Percentiles rank a stretch among this genome's conserved stretches.
Evolutionary conservation across 2,797 vertebrate species (phyloP).

Genomic region (Melanotaenia trifasciata): DNA sequence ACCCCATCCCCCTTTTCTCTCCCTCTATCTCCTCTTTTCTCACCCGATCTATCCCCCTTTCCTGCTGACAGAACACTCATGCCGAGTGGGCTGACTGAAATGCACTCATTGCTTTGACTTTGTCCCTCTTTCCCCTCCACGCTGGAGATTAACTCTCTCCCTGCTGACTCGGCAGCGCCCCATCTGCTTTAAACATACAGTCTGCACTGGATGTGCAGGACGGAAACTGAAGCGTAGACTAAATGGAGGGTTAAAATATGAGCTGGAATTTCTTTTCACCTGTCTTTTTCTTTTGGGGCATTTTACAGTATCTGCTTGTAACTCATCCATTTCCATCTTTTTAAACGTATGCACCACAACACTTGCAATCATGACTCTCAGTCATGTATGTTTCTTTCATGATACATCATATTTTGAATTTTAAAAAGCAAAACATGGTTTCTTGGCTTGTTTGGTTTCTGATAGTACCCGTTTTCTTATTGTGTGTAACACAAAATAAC

Average conservation of each 20-base stretch:
- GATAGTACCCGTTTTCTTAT: not conserved
- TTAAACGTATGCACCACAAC: not conserved
- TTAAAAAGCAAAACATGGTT: not conserved
- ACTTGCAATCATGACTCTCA: not conserved
- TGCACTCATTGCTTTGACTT: conserved; percentile 14
- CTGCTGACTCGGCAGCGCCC: conserved; percentile 46
- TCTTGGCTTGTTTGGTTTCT: not conserved
- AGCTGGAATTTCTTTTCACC: not conserved
- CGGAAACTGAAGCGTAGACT: not conserved
- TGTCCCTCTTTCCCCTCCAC: conserved; percentile 28
- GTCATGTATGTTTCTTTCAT: accelerated
- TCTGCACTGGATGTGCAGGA: not conserved
- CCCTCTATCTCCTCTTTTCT: conserved; percentile 32
- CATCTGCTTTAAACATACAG: conserved; percentile 31
- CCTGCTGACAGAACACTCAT: conserved; percentile 46
- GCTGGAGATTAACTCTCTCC: conserved; percentile 40
- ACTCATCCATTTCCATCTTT: not conserved
- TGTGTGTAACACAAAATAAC: not conserved
- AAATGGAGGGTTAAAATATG: not conserved
- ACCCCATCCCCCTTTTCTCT: conserved; percentile 27
- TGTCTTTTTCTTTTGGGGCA: too few relatives aligned
- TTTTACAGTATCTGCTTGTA: not conserved
- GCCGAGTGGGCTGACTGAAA: conserved; percentile 63
- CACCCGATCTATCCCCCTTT: conserved; percentile 26
- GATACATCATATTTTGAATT: not conserved